phyloP scores from a whole-genome alignment of 2,888 invertebrate genomes.

The Scaptomyza caliginosa region DNA sequence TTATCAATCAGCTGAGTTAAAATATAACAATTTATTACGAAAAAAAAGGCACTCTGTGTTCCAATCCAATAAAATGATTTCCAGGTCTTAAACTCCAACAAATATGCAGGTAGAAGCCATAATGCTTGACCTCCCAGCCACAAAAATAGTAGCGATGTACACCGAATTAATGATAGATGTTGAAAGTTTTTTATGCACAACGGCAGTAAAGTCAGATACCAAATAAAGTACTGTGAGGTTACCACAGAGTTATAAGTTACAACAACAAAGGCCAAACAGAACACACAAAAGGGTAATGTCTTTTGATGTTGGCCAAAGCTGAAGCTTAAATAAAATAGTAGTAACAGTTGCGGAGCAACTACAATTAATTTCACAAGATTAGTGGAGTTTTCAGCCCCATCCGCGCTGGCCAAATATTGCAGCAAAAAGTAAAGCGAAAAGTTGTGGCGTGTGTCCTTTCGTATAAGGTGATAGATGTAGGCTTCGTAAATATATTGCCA shows the following conservation, averaged over 20 bases:
- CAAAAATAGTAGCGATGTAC: constrained; percentile 85
- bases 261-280: constrained; percentile 93
- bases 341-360: constrained; percentile 88
- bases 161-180: constrained; percentile 85
- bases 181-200: constrained; percentile 89
- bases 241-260: constrained; percentile 97
- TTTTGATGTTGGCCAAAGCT: constrained; percentile 88
- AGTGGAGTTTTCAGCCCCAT: constrained; percentile 84
- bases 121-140: constrained; percentile 91
- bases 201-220: constrained; percentile 96
- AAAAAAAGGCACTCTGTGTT: constrained; percentile 92
- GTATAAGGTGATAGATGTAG: constrained; percentile 94
- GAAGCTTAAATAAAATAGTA: constrained; percentile 88
- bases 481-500: constrained; percentile 95
- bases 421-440: constrained; percentile 98
- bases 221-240: constrained; percentile 98
- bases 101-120: constrained; percentile 96
- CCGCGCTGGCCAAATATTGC: constrained; percentile 89
- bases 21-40: constrained; percentile 91
- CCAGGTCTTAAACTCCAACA: constrained; percentile 93
- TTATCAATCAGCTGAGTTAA: constrained; percentile 85
- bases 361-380: constrained; percentile 85
- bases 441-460: constrained; percentile 96
- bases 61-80: constrained; percentile 94
- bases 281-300: constrained; percentile 93